phyloP scores from a whole-genome alignment of 2,888 invertebrate genomes.

The Rotaria socialis region DNA sequence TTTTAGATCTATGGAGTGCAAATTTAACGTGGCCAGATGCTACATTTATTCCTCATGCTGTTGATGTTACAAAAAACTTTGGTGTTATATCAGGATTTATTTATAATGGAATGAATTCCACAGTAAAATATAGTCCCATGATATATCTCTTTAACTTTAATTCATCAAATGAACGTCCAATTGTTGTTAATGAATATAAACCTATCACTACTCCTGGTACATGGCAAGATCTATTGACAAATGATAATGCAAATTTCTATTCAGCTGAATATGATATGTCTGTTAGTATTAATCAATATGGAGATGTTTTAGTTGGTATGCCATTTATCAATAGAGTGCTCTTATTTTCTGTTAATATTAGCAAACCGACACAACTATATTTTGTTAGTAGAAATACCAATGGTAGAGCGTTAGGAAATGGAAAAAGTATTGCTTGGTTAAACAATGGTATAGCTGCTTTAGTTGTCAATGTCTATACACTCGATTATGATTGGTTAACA shows the following conservation, averaged over 20 bases:
- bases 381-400: conserved; percentile 12
- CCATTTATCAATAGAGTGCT: conserved; percentile 14
- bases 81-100: conserved; percentile 27
- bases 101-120: background rate
- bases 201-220: background rate
- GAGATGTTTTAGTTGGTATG: conserved; percentile 16
- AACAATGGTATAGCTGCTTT: background rate
- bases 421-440: conserved; percentile 8
- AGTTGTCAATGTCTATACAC: background rate
- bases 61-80: background rate
- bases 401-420: background rate
- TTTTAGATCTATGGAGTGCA: background rate
- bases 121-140: conserved; percentile 13
- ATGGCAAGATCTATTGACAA: conserved; percentile 16
- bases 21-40: conserved; percentile 15
- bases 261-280: conserved; percentile 33
- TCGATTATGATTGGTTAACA: background rate
- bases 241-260: background rate
- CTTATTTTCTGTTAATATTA: background rate
- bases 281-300: background rate
- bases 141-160: conserved; percentile 3
- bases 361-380: background rate
- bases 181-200: conserved; percentile 12
- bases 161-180: background rate
- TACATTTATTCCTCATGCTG: conserved; percentile 11